phyloP scores from a whole-genome alignment of 2,888 invertebrate species.

The Dicyrtoma fusca region DNA sequence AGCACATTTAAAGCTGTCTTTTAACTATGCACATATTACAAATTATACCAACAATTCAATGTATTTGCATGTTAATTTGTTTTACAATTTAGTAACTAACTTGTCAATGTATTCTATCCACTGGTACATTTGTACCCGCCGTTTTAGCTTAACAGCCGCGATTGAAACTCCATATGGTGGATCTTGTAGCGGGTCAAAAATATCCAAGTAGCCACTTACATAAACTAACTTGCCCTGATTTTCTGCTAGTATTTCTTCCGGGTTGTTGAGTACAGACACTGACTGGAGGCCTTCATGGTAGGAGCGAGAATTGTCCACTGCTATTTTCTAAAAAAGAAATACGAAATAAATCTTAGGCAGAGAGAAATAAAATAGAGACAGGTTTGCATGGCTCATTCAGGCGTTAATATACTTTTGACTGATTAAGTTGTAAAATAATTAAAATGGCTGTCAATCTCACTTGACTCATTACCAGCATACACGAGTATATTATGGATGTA shows the following conservation, averaged over 20 bases:
- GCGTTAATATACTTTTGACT: too few relatives aligned
- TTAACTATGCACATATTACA: not conserved
- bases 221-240: constrained; percentile 79
- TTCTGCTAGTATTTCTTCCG: constrained; percentile 63
- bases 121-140: constrained; percentile 90
- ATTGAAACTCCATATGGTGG: constrained; percentile 84
- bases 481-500: not conserved
- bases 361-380: too few relatives aligned
- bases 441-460: not conserved
- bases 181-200: constrained; percentile 82
- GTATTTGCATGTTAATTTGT: not conserved
- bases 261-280: constrained; percentile 63
- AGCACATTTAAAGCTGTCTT: too few relatives aligned
- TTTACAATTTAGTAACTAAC: constrained; percentile 41
- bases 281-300: constrained; percentile 76
- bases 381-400: too few relatives aligned
- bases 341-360: not conserved
- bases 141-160: constrained; percentile 78
- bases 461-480: not conserved
- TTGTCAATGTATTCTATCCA: constrained; percentile 80
- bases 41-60: not conserved
- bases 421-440: too few relatives aligned
- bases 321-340: constrained; percentile 65
- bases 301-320: constrained; percentile 77
- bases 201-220: constrained; percentile 71